Evolutionary conservation across 2,113 vertebrate species (phyloP).

Genomic region (Coptodon rendalli): DNA sequence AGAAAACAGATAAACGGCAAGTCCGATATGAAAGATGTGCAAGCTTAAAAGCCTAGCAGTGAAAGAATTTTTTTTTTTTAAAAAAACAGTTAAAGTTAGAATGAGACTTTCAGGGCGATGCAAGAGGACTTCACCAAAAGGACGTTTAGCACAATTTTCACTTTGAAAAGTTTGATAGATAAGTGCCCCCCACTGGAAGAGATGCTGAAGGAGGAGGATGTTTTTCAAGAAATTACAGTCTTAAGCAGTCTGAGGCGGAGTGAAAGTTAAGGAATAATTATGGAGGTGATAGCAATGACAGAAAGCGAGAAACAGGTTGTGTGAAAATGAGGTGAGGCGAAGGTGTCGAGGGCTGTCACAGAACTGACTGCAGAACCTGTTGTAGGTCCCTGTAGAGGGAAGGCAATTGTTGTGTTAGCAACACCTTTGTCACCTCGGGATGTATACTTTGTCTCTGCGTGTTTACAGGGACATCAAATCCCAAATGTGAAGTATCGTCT

Average conservation of each 20-base stretch:
- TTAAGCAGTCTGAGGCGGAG: not conserved
- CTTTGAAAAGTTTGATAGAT: constrained; percentile 44
- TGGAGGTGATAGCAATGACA: constrained; percentile 48
- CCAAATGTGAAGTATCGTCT: constrained; percentile 31
- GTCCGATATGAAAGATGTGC: constrained; percentile 11
- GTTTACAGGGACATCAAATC: constrained; percentile 48
- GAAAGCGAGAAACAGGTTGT: constrained; percentile 60
- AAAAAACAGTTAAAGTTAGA: constrained; percentile 1
- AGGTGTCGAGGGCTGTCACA: constrained; percentile 50
- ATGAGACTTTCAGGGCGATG: constrained; percentile 8
- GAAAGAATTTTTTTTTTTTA: not conserved
- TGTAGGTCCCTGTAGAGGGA: constrained; percentile 40
- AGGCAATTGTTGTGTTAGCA: constrained; percentile 60
- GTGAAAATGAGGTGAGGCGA: constrained; percentile 59
- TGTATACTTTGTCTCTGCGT: constrained; percentile 30
- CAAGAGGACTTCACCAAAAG: constrained; percentile 48
- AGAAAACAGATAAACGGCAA: not conserved
- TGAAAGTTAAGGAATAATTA: constrained; percentile 59
- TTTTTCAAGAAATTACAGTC: constrained; percentile 19
- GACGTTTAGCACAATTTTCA: constrained; percentile 23
- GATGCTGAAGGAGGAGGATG: constrained; percentile 6
- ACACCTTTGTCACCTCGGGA: constrained; percentile 60
- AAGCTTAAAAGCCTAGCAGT: constrained; percentile 1
- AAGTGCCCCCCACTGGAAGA: not conserved
- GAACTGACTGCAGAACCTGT: constrained; percentile 38